These are phyloP conservation scores for Rhinopomastus cyanomelas DNA, from an alignment of 2,113 vertebrate genomes.

Conservation along the genomic window DNA sequence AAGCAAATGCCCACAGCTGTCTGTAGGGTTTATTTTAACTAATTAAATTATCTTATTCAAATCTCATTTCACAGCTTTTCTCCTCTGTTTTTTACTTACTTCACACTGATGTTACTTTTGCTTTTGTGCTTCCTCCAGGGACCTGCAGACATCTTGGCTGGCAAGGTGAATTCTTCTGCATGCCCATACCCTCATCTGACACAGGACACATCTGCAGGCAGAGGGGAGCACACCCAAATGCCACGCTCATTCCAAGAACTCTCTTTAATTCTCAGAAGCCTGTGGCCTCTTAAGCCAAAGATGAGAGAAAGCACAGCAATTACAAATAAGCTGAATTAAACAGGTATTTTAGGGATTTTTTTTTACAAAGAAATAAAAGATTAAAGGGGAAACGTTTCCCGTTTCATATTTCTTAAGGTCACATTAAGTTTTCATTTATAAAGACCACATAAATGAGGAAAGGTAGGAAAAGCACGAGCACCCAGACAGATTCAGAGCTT, in stretches of 20 bases:
- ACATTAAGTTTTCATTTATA: slow-evolving; percentile 38
- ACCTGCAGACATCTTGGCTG: background rate
- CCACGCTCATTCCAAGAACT: background rate
- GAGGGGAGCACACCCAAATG: background rate
- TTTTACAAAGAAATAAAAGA: background rate
- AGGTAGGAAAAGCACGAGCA: too few relatives aligned
- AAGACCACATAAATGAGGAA: slow-evolving; percentile 37
- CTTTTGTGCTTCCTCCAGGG: background rate
- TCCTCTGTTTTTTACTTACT: background rate
- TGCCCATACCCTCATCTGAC: background rate
- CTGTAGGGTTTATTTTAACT: background rate
- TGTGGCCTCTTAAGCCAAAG: background rate
- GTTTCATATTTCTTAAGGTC: slow-evolving; percentile 23
- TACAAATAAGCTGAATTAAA: background rate
- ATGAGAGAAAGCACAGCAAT: background rate
- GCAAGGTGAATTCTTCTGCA: background rate
- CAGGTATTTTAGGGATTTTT: background rate
- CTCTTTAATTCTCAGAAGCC: background rate
- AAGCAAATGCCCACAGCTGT: background rate
- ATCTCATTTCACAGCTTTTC: background rate
- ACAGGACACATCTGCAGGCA: background rate
- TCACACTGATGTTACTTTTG: background rate
- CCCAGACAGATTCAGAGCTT: too few relatives aligned
- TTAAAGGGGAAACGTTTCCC: background rate
- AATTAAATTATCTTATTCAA: background rate